phyloP scores from a whole-genome alignment of 2,113 vertebrate genomes.

The Gallinago paraguaiae region DNA sequence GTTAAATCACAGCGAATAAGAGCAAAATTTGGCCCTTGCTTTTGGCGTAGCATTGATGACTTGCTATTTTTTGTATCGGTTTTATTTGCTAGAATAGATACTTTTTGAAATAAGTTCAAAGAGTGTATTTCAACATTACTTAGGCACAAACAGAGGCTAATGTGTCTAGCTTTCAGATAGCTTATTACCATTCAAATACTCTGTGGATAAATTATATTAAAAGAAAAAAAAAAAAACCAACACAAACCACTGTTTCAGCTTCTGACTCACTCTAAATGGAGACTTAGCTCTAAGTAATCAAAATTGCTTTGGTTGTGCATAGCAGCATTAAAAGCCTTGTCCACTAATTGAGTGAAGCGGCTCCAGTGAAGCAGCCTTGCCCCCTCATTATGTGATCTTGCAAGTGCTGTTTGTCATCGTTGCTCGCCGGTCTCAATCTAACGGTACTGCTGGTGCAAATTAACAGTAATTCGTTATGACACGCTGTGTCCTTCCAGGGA shows the following conservation, averaged over 20 bases:
- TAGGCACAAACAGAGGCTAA: constrained; percentile 73
- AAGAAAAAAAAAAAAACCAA: not conserved
- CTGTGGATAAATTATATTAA: constrained; percentile 79
- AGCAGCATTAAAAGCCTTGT: constrained; percentile 92
- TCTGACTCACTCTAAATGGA: constrained; percentile 85
- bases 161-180: constrained; percentile 85
- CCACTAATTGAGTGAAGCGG: constrained; percentile 93
- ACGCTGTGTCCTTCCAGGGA: constrained; percentile 77
- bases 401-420: constrained; percentile 85
- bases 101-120: not conserved
- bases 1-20: not conserved
- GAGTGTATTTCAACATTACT: constrained; percentile 60
- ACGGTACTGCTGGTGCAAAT: constrained; percentile 79
- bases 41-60: constrained; percentile 20
- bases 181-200: constrained; percentile 86
- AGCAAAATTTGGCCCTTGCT: not conserved
- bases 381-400: constrained; percentile 89
- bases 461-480: constrained; percentile 85
- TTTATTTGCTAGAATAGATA: constrained; percentile 63
- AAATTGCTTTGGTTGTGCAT: constrained; percentile 90
- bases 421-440: constrained; percentile 64
- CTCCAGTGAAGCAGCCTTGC: constrained; percentile 79
- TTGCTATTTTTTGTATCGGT: constrained; percentile 60
- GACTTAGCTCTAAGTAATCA: constrained; percentile 84
- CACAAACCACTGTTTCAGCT: constrained; percentile 19